phyloP scores from a whole-genome alignment of 2,888 invertebrate genomes.

The Drosophila acutilabella region DNA sequence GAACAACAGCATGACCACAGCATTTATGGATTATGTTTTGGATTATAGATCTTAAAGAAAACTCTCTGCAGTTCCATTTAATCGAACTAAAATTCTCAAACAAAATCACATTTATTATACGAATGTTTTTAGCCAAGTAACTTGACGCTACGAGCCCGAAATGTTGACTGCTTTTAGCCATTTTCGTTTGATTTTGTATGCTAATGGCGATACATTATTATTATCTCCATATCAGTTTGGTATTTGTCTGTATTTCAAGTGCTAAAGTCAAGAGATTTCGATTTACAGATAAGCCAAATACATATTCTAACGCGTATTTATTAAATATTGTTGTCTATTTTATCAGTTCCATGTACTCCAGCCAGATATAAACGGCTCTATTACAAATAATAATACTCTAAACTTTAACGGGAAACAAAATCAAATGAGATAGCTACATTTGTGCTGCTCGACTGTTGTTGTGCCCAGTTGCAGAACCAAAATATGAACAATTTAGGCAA shows the following conservation, averaged over 20 bases:
- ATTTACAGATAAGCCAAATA: slow-evolving; percentile 26
- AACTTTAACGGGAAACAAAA: too few species aligned
- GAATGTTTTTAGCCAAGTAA: slow-evolving; percentile 12
- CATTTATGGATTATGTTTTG: slow-evolving; percentile 14
- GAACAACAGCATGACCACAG: slow-evolving; percentile 34
- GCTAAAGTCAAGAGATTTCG: slow-evolving; percentile 8
- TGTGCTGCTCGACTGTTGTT: too few species aligned
- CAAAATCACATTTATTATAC: slow-evolving; percentile 12
- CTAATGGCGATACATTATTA: slow-evolving; percentile 36
- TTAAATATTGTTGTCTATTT: neutral
- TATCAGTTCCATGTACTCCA: neutral
- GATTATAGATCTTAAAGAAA: neutral
- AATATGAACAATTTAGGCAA: too few species aligned
- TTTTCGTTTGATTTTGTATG: neutral
- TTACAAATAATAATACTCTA: neutral
- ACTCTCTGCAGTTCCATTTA: slow-evolving; percentile 19
- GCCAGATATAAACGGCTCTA: neutral
- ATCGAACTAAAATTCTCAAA: neutral
- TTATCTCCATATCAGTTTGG: slow-evolving; percentile 35
- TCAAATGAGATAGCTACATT: too few species aligned
- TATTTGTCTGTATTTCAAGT: slow-evolving; percentile 13
- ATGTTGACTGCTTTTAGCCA: slow-evolving; percentile 25
- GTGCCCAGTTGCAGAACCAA: too few species aligned
- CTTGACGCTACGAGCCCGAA: slow-evolving; percentile 24
- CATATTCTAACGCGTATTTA: slow-evolving; percentile 19